Evolutionary conservation across 2,113 vertebrate genomes (phyloP).

Genomic region (Odobenus rosmarus): DNA sequence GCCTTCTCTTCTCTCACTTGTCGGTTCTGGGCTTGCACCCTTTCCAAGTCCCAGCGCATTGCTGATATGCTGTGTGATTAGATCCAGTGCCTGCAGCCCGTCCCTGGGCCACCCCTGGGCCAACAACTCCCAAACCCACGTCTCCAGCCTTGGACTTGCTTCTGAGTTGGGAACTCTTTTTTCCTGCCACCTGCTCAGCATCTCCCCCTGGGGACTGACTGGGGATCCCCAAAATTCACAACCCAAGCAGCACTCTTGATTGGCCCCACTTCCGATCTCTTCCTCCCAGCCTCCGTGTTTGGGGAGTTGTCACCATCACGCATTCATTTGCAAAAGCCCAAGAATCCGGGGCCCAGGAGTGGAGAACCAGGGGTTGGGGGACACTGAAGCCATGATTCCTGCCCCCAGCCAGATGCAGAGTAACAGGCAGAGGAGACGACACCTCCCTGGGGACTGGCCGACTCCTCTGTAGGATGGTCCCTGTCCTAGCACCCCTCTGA

Average conservation of each 20-base stretch:
- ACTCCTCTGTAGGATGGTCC: fast-evolving
- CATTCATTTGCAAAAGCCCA: not conserved
- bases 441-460: not conserved
- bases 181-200: not conserved
- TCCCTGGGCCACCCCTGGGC: fast-evolving
- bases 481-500: not conserved
- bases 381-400: not conserved
- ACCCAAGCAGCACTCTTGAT: not conserved
- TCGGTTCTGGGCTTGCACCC: fast-evolving
- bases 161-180: not conserved
- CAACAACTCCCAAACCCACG: not conserved
- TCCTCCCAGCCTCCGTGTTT: not conserved
- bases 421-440: not conserved
- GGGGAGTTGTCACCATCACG: not conserved
- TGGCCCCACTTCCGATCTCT: not conserved
- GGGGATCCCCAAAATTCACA: not conserved
- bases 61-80: not conserved
- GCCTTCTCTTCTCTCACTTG: not conserved
- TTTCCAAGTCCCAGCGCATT: not conserved
- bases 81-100: fast-evolving
- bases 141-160: too few relatives aligned
- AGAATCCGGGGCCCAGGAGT: too few relatives aligned
- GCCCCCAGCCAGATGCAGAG: not conserved
- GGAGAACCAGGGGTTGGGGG: not conserved
- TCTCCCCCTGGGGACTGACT: not conserved